Evolutionary conservation across 2,888 invertebrate genomes (phyloP), one percentile per base, ranked within the genome.

Genomic region (Atrina japonica): DNA sequence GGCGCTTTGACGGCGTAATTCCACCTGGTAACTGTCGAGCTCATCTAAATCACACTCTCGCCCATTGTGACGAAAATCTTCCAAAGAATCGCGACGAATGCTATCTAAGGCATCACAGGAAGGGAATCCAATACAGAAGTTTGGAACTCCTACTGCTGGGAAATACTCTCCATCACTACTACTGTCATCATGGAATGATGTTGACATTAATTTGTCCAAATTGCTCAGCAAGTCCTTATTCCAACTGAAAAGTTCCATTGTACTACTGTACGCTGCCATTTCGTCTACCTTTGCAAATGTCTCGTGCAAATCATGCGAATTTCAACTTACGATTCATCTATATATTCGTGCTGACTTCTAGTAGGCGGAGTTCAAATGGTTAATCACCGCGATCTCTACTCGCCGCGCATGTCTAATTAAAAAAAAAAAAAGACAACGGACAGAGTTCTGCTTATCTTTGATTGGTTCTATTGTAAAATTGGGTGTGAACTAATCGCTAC

Each of bases 21-120:
- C 71, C 1, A 67, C 69, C 55, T 83, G 81, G 30, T 72, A 77
- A 9, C 68, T 66, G 56, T 83, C 83, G 3, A 80, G 65, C n/a
- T 81, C 81, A 63, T 83, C 83, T 59, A 83, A 43, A 16, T 79
- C 80, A 9, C 61, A 71, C 11, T 80, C 80, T 1, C 75, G 70
- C 0, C 83, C 83, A 59, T 83, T 83, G 14, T 60, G 50, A 6
- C 68, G 40, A 40, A 83, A 83, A 21, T 82, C 82, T 27, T 69
- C 56, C 25, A 72, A 25, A 3, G 71, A 61, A 40, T 63, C 66
- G 23, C 58, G 55, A 2, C 71, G 61, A 30, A 72, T 63, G 41
- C 25, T 52, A 43, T 72, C 71, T 40, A 72, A 18, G 6, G 61
- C 49, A 35, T 61, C 61, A 27, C n/a, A 61, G 18, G 49, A n/a